phyloP scores from a whole-genome alignment of 1,140 invertebrate species.

The Chironomus striatipennis region DNA sequence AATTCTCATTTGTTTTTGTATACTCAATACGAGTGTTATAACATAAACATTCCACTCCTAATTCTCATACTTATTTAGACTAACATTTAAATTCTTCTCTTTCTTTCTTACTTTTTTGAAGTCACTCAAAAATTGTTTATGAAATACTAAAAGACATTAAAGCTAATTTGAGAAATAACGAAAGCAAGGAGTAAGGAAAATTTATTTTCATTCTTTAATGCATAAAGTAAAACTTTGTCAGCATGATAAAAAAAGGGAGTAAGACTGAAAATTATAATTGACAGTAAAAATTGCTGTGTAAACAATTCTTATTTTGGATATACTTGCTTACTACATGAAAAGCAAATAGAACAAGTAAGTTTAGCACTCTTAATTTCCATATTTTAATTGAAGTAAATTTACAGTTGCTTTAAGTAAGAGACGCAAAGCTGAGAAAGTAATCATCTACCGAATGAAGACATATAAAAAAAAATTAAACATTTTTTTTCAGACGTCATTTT shows the following conservation, averaged over 20 bases:
- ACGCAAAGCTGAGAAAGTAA: neutral
- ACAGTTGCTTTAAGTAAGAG: neutral
- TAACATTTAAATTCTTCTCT: neutral
- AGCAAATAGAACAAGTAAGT: neutral
- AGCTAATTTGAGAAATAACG: neutral
- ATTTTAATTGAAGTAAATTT: conserved; percentile 1
- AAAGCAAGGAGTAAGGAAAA: neutral
- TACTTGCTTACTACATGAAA: neutral
- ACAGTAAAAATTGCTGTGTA: conserved; percentile 8
- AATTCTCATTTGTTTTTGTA: too few species aligned
- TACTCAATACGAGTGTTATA: neutral
- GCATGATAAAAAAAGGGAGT: too few species aligned
- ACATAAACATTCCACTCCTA: neutral
- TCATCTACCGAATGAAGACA: too few species aligned
- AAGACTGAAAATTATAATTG: neutral
- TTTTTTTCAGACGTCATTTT: too few species aligned
- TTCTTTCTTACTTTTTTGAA: neutral
- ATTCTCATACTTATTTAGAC: too few species aligned
- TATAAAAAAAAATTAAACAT: too few species aligned
- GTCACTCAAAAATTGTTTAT: conserved; percentile 8
- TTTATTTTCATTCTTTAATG: neutral
- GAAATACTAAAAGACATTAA: conserved; percentile 14
- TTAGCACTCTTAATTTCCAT: neutral
- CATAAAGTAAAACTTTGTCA: neutral
- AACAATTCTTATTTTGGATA: neutral